These are phyloP conservation scores for Aldrovandia affinis DNA, from an alignment of 2,797 vertebrate genomes.

Conservation along the genomic window DNA sequence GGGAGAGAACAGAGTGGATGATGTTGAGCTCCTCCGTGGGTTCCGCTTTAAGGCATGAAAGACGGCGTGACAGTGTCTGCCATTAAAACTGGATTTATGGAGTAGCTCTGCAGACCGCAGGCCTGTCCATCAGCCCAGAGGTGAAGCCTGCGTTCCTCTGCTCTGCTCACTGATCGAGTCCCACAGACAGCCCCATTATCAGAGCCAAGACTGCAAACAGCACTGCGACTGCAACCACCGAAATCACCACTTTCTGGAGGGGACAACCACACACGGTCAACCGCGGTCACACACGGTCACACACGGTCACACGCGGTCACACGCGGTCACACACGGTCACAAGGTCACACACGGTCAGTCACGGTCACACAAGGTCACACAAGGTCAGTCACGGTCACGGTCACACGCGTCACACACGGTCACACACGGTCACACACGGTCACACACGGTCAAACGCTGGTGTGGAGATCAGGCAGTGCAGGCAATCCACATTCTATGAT, in stretches of 20 bases:
- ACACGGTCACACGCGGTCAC: no score
- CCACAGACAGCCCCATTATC: slow-evolving; percentile 87
- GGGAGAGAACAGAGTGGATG: background rate
- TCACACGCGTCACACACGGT: no score
- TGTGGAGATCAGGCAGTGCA: no score
- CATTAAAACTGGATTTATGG: slow-evolving; percentile 23
- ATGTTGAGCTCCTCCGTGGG: slow-evolving; percentile 31
- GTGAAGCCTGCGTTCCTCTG: slow-evolving; percentile 42
- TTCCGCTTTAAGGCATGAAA: slow-evolving; percentile 34
- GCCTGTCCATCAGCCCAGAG: slow-evolving; percentile 50
- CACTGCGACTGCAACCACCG: slow-evolving; percentile 78
- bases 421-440: no score
- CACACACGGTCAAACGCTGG: no score
- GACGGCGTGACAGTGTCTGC: slow-evolving; percentile 31
- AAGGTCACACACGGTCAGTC: no score
- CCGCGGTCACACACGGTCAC: slow-evolving; percentile 22
- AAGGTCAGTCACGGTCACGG: no score
- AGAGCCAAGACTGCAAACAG: slow-evolving; percentile 83
- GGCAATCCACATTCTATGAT: no score
- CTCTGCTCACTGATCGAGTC: slow-evolving; percentile 65
- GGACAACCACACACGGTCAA: slow-evolving; percentile 54
- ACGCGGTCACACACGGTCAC: no score
- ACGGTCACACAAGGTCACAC: no score
- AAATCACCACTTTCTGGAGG: slow-evolving; percentile 86
- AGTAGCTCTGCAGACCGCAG: slow-evolving; percentile 29